These are phyloP conservation scores for Drosophila trapezifrons DNA, from an alignment of 1,140 invertebrate species.

Conservation along the genomic window DNA sequence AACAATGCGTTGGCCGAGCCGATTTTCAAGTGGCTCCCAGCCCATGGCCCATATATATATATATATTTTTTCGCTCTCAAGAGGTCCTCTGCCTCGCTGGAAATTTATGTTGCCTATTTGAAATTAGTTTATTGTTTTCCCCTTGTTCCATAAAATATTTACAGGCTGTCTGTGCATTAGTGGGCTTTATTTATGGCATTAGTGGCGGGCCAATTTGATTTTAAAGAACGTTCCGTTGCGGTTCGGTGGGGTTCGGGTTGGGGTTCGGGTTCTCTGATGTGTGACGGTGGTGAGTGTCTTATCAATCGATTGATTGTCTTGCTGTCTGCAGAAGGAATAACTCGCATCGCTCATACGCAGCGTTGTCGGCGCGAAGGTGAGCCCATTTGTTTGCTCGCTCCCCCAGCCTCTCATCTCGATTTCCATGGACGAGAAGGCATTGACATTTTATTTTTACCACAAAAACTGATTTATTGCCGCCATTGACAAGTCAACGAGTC, in stretches of 20 bases:
- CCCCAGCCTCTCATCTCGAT: constrained; percentile 26
- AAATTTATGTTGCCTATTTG: constrained; percentile 69
- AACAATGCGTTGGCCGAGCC: constrained; percentile 57
- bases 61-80: constrained; percentile 8
- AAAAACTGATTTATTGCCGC: constrained; percentile 68
- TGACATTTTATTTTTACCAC: constrained; percentile 58
- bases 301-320: constrained; percentile 34
- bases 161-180: constrained; percentile 37
- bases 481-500: constrained; percentile 68
- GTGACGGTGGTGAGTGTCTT: not conserved
- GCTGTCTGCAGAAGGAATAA: constrained; percentile 13
- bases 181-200: constrained; percentile 32
- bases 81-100: not conserved
- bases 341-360: constrained; percentile 53
- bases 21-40: constrained; percentile 34
- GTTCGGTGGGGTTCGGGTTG: not conserved
- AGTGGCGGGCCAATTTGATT: constrained; percentile 17
- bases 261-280: no score
- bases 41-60: not conserved
- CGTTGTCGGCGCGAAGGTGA: constrained; percentile 31
- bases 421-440: constrained; percentile 34
- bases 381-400: constrained; percentile 18
- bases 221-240: constrained; percentile 19
- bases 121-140: constrained; percentile 77
- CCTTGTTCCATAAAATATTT: constrained; percentile 34